These are phyloP conservation scores for Thunnus thynnus DNA, from an alignment of 2,113 vertebrate species.

Conservation along the genomic window DNA sequence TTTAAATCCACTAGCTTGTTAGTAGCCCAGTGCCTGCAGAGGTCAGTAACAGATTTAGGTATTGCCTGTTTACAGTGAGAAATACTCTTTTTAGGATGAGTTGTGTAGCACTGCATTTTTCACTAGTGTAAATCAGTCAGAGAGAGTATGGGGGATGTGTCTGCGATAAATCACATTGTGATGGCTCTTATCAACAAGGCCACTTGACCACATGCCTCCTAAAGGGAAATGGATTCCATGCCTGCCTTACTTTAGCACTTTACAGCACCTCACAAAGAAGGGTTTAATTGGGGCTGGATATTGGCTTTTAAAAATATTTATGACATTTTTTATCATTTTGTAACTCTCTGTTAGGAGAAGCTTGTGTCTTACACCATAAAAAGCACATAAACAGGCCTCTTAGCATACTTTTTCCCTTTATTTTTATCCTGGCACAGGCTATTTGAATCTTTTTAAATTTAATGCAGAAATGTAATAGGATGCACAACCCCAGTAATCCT, in stretches of 20 bases:
- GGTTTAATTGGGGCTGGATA: slow-evolving; percentile 23
- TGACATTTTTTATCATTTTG: neutral
- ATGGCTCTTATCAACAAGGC: slow-evolving; percentile 78
- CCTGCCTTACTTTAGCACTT: slow-evolving; percentile 34
- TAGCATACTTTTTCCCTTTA: neutral
- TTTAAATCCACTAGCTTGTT: neutral
- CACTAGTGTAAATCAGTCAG: slow-evolving; percentile 44
- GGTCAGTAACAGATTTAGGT: neutral
- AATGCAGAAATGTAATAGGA: neutral
- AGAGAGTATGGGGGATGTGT: slow-evolving; percentile 47
- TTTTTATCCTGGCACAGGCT: neutral
- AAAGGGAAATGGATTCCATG: slow-evolving; percentile 56
- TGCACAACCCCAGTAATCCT: neutral
- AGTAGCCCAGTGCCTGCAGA: neutral
- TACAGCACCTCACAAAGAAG: slow-evolving; percentile 50
- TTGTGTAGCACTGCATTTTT: slow-evolving; percentile 27
- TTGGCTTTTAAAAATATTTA: slow-evolving; percentile 10
- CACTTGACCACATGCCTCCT: slow-evolving; percentile 75
- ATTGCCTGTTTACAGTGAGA: slow-evolving; percentile 9
- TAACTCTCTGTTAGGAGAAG: neutral
- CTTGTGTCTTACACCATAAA: neutral
- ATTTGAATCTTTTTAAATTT: neutral
- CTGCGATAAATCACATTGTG: slow-evolving; percentile 70
- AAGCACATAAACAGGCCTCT: neutral
- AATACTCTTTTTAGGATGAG: slow-evolving; percentile 20